Evolutionary conservation across 2,888 invertebrate genomes (phyloP), one percentile per base, ranked within the genome.

Genomic region (Acleris cristana): DNA sequence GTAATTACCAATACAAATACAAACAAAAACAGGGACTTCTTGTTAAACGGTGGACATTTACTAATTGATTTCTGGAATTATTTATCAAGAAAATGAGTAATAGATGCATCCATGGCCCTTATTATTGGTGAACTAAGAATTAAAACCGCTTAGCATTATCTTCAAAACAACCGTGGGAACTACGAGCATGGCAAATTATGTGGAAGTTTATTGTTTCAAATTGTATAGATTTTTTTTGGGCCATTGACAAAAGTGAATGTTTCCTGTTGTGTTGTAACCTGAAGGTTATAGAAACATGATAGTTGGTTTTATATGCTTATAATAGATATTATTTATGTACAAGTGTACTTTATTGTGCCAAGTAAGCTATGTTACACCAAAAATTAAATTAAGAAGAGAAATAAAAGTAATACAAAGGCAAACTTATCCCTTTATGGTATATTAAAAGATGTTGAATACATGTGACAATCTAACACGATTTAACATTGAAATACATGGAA

Each of bases 21-120:
- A 73, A 74, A 74, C 72, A 70, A 48, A 49, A 57, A 53, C 23
- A 1, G n/a, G 52, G 58, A 2, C 30, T 57, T 62, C 57, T 58
- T 19, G 26, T 67, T 61, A 66, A 66, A 48, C 40, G 14, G 6
- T 26, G 40, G 56, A 48, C 70, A 79, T 81, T 80, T 79, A 77
- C 75, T 77, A 79, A 82, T 76, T 76, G 74, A 73, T 75, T 77
- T 70, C 61, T 62, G 58, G 76, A 80, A 83, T 45, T 64, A 61
- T 72, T 79, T 67, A 67, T 67, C 62, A 48, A 40, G 21, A 34
- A 8, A 53, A 61, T 61, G 56, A 61, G 19, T 66, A 61, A 66
- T 66, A 14, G 2, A n/a, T 10, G 18, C n/a, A 0, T 18, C 40
- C 14, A 7, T 51, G 18, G 8, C 19, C 51, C n/a, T n/a, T 66